These are phyloP conservation scores for Anagyrus pseudococci DNA, from an alignment of 2,888 invertebrate genomes.

Conservation along the genomic window DNA sequence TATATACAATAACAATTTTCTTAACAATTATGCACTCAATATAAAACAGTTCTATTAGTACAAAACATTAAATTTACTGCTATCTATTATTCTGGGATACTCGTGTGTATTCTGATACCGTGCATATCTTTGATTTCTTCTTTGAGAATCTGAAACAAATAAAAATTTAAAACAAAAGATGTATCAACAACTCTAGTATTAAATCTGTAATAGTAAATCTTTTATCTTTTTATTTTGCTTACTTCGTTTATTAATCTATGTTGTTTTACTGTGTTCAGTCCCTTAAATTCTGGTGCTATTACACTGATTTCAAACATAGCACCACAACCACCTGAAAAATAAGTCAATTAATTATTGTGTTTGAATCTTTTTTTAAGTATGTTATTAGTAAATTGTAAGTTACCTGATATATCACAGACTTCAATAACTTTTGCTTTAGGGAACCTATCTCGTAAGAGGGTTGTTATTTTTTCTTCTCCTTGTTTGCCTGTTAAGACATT, in stretches of 20 bases:
- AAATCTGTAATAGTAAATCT: not conserved
- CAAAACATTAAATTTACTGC: conserved; percentile 9
- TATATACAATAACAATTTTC: conserved; percentile 15
- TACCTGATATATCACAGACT: conserved; percentile 74
- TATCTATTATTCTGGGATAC: conserved; percentile 58
- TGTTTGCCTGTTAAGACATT: conserved; percentile 53
- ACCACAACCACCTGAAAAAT: conserved; percentile 73
- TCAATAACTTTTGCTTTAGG: conserved; percentile 71
- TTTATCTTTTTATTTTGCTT: too few species aligned
- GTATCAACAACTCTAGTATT: not conserved
- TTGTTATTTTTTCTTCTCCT: conserved; percentile 59
- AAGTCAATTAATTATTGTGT: not conserved
- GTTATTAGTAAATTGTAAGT: conserved; percentile 23
- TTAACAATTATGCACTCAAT: conserved; percentile 18
- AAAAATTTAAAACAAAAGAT: conserved; percentile 30
- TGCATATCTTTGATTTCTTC: conserved; percentile 85
- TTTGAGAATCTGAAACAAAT: conserved; percentile 71
- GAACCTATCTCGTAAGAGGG: conserved; percentile 62
- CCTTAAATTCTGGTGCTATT: conserved; percentile 74
- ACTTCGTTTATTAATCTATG: conserved; percentile 76
- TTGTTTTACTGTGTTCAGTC: conserved; percentile 75
- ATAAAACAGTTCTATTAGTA: conserved; percentile 25
- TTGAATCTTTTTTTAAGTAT: conserved; percentile 25
- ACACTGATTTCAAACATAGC: conserved; percentile 80
- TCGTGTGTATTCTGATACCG: conserved; percentile 79